Evolutionary conservation across 2,113 vertebrate species (phyloP), one percentile per base, ranked within the genome.

Genomic region (Struthidea cinerea): DNA sequence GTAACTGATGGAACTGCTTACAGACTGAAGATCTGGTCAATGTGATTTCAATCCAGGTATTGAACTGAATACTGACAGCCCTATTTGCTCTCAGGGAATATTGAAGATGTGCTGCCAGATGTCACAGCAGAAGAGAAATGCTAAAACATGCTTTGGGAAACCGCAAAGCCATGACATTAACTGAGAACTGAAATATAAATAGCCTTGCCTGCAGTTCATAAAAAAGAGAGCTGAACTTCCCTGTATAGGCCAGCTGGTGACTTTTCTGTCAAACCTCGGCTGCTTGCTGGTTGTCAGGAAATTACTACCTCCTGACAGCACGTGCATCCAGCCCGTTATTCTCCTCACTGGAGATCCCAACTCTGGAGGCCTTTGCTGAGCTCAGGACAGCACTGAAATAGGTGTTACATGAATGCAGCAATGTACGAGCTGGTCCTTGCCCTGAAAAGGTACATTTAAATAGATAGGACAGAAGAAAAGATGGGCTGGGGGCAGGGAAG

Each of bases 281-380:
- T 82, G 47, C 19, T 22, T 78, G 46, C 35, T 8, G 9, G 3
- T 20, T 84, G 60, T 77, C 57, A 52, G 53, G 32, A 71, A 42
- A 37, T 64, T 26, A 3, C 42, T 39, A 0, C 17, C n/a, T 73
- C 16, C 4, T 0, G 1, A 7, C 5, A 22, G 12, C 1, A 7
- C 0, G 0, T 32, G 19, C 39, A 37, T 49, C 32, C 65, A 32
- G 42, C 8, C 68, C 10, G 12, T 75, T 23, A 1, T 9, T 65
- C 26, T 41, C 33, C 10, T 28, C 22, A 1, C 7, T 27, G 44
- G 20, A 42, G 56, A 37, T 24, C 3, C 3, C 42, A 70, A 10
- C n/a, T 46, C 22, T 33, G 19, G 20, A 33, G 32, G 44, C 61
- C 30, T 84, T n/a, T n/a, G 37, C 64, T 59, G 84, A 42, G 60